Evolutionary conservation across 2,113 vertebrate species (phyloP).

Genomic region (Lontra canadensis): DNA sequence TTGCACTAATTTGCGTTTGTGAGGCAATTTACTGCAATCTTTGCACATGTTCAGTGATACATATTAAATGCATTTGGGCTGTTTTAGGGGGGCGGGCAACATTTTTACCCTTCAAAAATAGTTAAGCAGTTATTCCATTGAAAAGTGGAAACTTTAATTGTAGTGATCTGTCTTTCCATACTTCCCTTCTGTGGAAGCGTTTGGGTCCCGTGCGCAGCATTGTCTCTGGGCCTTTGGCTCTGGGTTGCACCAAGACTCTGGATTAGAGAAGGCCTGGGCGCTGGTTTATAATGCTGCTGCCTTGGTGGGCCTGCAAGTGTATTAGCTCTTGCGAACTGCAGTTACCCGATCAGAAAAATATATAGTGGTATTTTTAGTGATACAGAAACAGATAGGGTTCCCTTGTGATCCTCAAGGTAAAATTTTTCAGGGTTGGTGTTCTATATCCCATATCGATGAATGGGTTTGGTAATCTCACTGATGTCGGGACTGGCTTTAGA

Average conservation of each 20-base stretch:
- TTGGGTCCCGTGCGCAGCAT: conserved; percentile 34
- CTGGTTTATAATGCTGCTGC: background rate
- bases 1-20: conserved; percentile 87
- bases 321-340: background rate
- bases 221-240: conserved; percentile 50
- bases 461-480: background rate
- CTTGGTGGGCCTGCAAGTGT: background rate
- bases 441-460: accelerated
- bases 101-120: conserved; percentile 83
- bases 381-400: background rate
- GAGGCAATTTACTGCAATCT: conserved; percentile 85
- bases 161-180: conserved; percentile 69
- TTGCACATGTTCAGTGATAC: conserved; percentile 86
- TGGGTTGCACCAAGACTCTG: conserved; percentile 39
- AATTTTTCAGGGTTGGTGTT: background rate
- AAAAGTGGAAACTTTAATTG: conserved; percentile 79
- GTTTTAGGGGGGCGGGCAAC: conserved; percentile 64
- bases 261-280: background rate
- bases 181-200: conserved; percentile 71
- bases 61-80: conserved; percentile 83
- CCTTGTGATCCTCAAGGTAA: background rate
- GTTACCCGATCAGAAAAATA: conserved; percentile 35
- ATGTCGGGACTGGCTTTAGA: background rate
- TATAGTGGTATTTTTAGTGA: background rate
- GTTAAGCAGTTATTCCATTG: conserved; percentile 77